Evolutionary conservation across 2,797 vertebrate genomes (phyloP).

Genomic region (Crenichthys baileyi): DNA sequence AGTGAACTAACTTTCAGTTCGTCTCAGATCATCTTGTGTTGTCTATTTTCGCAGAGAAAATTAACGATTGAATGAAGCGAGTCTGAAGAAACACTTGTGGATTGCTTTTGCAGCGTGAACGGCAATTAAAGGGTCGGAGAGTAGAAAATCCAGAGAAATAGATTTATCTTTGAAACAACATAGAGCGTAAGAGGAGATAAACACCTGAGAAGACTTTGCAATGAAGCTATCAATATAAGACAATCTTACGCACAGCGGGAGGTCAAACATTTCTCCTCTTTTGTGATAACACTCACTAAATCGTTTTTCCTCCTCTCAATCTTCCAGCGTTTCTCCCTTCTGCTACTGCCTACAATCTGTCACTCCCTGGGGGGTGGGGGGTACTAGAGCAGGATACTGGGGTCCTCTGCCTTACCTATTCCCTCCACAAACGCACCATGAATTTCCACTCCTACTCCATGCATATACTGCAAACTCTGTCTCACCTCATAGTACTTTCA

Average conservation of each 20-base stretch:
- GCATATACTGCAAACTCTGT: constrained; percentile 24
- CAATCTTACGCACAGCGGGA: constrained; percentile 51
- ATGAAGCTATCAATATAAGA: constrained; percentile 63
- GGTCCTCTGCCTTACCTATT: constrained; percentile 52
- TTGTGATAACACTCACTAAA: constrained; percentile 52
- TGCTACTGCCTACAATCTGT: constrained; percentile 61
- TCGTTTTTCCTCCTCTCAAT: constrained; percentile 45
- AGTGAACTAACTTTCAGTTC: constrained; percentile 31
- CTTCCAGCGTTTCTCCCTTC: constrained; percentile 50
- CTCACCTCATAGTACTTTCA: constrained; percentile 32
- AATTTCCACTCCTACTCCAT: constrained; percentile 20
- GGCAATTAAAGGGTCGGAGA: constrained; percentile 26
- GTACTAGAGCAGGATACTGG: constrained; percentile 49
- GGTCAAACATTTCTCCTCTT: constrained; percentile 45
- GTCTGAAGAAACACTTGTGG: constrained; percentile 24
- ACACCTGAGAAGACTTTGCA: constrained; percentile 40
- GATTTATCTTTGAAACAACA: constrained; percentile 39
- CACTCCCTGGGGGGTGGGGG: constrained; percentile 49
- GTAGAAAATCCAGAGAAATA: constrained; percentile 20
- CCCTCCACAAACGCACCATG: constrained; percentile 15
- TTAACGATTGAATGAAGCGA: constrained; percentile 20
- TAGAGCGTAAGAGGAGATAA: constrained; percentile 28
- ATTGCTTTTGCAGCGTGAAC: constrained; percentile 16
- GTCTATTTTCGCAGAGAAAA: constrained; percentile 4
- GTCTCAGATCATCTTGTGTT: constrained; percentile 38